Conservation (phyloP, 2,113 vertebrate genomes). For the Gopherus flavomarginatus region DNA sequence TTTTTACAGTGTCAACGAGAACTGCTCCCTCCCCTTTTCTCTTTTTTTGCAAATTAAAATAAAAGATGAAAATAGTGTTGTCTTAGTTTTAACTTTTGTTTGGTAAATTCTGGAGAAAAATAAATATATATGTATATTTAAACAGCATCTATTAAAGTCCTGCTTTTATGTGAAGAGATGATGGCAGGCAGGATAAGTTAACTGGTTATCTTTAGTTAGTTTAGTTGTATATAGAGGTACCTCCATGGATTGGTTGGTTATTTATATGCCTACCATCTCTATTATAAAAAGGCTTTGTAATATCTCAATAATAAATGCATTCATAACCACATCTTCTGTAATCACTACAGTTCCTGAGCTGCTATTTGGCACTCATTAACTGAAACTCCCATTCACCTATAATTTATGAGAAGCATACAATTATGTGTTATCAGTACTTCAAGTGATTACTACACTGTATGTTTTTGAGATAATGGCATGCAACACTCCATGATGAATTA, state of each 20-base stretch:
- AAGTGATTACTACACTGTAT: constrained; percentile 83
- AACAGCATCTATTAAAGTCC: background rate
- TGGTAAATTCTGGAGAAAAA: fast-evolving
- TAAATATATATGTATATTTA: fast-evolving
- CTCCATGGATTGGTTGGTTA: constrained; percentile 42
- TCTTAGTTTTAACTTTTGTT: fast-evolving
- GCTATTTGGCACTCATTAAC: constrained; percentile 80
- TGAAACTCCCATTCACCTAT: constrained; percentile 84
- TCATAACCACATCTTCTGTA: constrained; percentile 79
- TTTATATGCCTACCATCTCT: constrained; percentile 63
- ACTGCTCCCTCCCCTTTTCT: background rate
- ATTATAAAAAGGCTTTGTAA: constrained; percentile 76
- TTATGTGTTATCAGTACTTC: constrained; percentile 84
- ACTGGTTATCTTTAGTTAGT: background rate
- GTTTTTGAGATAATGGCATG: constrained; percentile 81
- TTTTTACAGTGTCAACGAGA: background rate
- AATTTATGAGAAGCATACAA: constrained; percentile 84
- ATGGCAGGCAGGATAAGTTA: background rate
- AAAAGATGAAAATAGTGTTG: fast-evolving
- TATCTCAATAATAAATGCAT: constrained; percentile 76
- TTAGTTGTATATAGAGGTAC: background rate
- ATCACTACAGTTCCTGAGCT: constrained; percentile 76
- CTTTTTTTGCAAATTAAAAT: background rate
- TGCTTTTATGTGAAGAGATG: background rate
- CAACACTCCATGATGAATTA: constrained; percentile 79